Evolutionary conservation across 2,888 invertebrate genomes (phyloP), one percentile per base, ranked within the genome.

Genomic region (Rapana venosa): DNA sequence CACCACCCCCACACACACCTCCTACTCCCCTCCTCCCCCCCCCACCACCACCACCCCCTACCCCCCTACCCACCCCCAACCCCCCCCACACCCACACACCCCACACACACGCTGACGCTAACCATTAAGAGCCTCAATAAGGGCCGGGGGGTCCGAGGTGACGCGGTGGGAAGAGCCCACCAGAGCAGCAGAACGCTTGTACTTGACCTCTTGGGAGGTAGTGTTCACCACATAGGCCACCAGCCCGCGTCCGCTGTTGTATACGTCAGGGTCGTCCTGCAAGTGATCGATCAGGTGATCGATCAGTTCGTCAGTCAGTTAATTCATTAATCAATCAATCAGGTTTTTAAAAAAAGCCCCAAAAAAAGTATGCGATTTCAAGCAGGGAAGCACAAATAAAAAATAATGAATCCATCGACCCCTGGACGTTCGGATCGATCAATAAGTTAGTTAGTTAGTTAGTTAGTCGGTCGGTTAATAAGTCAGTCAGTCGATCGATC

Each of bases 121-220:
- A 83, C 84, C 56, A 17, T 58, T 84, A n/a, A 84, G 84, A 1
- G 84, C 84, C 30, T 84, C 56, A 1, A 84, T n/a, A n/a, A 84
- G 84, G 1, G 26, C 56, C 56, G 58, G 83, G 56, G 56, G 58
- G 56, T 56, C 58, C 0, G 13, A 56, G 17, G 15, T 58, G 36
- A 84, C 56, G 15, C 84, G 47, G n/a, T 58, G 5, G 84, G n/a
- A n/a, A 13, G 0, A 11, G 56, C 84, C 58, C 4, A 15, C 83
- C 4, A 84, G n/a, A 13, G 56, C 56, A 0, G 58, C 56, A 22
- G 58, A 56, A 0, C n/a, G 5, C 22, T 22, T 13, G 13, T 30
- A 84, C 58, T 84, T 84, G 36, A n/a, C 26, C 30, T 84, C 84
- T 15, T 56, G 56, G 0, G 84, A 56, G n/a, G 84, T 84, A 11